Evolutionary conservation across 2,888 invertebrate species (phyloP).

Genomic region (Parasteatoda lunata): DNA sequence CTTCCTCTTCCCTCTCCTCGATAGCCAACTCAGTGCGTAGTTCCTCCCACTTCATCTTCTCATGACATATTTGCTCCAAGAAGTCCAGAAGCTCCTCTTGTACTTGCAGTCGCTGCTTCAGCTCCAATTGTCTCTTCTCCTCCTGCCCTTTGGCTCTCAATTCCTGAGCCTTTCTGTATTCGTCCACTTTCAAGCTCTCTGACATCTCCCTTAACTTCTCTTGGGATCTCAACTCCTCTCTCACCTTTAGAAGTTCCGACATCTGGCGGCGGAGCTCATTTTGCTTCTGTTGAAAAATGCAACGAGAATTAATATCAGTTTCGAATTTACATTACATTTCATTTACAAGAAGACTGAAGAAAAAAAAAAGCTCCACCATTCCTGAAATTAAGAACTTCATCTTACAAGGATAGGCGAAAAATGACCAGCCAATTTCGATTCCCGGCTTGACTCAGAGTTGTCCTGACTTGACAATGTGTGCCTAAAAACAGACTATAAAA

Average conservation of each 20-base stretch:
- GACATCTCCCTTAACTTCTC: conserved; percentile 24
- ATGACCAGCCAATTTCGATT: too few relatives aligned
- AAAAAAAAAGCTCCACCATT: too few relatives aligned
- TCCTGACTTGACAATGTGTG: too few relatives aligned
- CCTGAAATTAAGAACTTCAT: too few relatives aligned
- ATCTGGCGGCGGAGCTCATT: conserved; percentile 34
- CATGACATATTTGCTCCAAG: conserved; percentile 25
- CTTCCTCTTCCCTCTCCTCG: conserved; percentile 33
- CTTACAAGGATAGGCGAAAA: too few relatives aligned
- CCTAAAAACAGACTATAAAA: too few relatives aligned
- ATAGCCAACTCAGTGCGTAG: conserved; percentile 47
- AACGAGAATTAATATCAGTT: neutral
- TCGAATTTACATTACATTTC: too few relatives aligned
- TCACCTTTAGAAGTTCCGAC: conserved; percentile 21
- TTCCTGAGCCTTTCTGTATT: conserved; percentile 63
- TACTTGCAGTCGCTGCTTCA: conserved; percentile 36
- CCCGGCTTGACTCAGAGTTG: too few relatives aligned
- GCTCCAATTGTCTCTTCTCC: conserved; percentile 34
- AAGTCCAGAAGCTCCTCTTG: conserved; percentile 48
- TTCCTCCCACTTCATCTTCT: conserved; percentile 26
- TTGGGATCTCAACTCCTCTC: conserved; percentile 7
- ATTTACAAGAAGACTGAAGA: too few relatives aligned
- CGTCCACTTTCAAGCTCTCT: conserved; percentile 32
- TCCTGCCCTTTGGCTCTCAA: conserved; percentile 49
- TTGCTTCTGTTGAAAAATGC: conserved; percentile 8